Evolutionary conservation across 2,113 vertebrate species (phyloP), one percentile per base, ranked within the genome.

Genomic region (Melanotaenia duboulayi): DNA sequence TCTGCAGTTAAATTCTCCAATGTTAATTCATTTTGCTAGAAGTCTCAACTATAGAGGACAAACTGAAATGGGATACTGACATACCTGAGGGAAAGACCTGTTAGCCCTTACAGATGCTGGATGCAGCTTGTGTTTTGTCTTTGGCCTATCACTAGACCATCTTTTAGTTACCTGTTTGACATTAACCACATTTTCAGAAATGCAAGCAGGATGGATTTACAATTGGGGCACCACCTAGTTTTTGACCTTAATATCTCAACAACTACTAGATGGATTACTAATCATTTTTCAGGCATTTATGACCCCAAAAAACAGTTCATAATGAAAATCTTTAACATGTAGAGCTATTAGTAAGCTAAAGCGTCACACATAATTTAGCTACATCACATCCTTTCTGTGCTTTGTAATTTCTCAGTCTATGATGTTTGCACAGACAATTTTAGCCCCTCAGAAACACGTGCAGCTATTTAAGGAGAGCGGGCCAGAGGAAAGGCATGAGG

Each of bases 21-120:
- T 37, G 16, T 60, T 23, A 16, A 32, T 68, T 11, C 56, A 61
- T 59, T 40, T 48, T 54, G 28, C 63, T 48, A 28, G 16, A 61
- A 39, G 11, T 60, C 49, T 32, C 22, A 58, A 44, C 19, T 22
- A 59, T 67, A 55, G 50, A 68, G 58, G 56, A 61, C 9, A 59
- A 46, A 72, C 72, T 68, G 1, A 46, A 81, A 23, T 17, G 37
- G 22, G 37, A 24, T 32, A 50, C 42, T 46, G 19, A 20, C 23
- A 23, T 49, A 59, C 39, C 55, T 28, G 35, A 64, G 40, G 6
- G 20, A 63, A 51, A 40, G 51, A 39, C 32, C 35, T 11, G 10
- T 39, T 11, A 20, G 0, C 22, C 28, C 54, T 17, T 5, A 64
- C 17, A 61, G 76, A 51, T 59, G 63, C 48, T 19, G 28, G 39